phyloP scores from a whole-genome alignment of 2,888 invertebrate genomes.

The Epicampocera succincta region DNA sequence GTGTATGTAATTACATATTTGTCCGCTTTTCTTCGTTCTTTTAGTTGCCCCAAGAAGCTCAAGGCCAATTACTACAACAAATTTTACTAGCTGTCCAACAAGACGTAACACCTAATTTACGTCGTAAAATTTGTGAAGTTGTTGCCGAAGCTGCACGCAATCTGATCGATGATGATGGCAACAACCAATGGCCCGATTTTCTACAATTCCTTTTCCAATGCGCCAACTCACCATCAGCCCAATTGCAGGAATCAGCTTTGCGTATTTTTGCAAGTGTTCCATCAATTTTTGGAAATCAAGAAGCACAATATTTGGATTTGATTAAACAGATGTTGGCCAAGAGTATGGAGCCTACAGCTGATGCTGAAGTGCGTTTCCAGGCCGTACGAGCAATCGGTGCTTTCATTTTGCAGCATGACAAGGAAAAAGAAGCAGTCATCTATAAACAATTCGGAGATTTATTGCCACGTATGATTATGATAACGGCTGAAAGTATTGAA shows the following conservation, averaged over 20 bases:
- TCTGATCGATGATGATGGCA: slow-evolving; percentile 96
- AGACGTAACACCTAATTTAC: slow-evolving; percentile 89
- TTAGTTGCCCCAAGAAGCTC: slow-evolving; percentile 89
- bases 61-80: slow-evolving; percentile 92
- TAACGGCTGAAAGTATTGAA: slow-evolving; percentile 89
- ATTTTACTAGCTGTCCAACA: slow-evolving; percentile 92
- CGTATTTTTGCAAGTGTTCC: slow-evolving; percentile 98
- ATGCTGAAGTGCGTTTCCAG: slow-evolving; percentile 89
- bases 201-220: slow-evolving; percentile 97
- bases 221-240: slow-evolving; percentile 90
- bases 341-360: slow-evolving; percentile 88
- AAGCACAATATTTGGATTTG: slow-evolving; percentile 93
- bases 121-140: slow-evolving; percentile 97
- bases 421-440: slow-evolving; percentile 94
- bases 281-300: slow-evolving; percentile 97
- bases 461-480: slow-evolving; percentile 89
- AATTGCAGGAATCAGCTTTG: slow-evolving; percentile 95
- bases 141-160: slow-evolving; percentile 97
- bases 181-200: slow-evolving; percentile 98
- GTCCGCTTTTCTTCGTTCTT: slow-evolving; percentile 17
- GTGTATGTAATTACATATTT: too few relatives aligned
- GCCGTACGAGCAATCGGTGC: slow-evolving; percentile 92
- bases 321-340: slow-evolving; percentile 97
- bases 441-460: slow-evolving; percentile 94
- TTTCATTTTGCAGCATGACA: slow-evolving; percentile 91